phyloP scores from a whole-genome alignment of 2,113 vertebrate species.

The Triplophysa dalaica region DNA sequence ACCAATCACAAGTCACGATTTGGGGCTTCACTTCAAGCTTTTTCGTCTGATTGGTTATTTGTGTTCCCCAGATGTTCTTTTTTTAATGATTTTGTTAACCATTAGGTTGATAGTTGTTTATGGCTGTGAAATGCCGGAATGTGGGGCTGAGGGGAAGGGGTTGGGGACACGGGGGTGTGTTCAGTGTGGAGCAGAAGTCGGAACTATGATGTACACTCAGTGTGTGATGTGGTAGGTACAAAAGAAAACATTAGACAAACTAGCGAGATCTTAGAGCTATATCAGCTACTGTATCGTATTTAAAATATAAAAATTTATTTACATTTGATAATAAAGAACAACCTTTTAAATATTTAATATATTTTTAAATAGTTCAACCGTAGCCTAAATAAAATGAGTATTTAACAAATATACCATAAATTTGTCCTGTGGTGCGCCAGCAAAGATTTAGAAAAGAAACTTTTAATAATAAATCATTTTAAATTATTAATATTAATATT shows the following conservation, averaged over 20 bases:
- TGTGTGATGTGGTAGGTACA: background rate
- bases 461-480: too few relatives aligned
- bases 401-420: too few relatives aligned
- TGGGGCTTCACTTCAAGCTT: constrained; percentile 32
- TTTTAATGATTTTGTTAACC: constrained; percentile 78
- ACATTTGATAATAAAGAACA: too few relatives aligned
- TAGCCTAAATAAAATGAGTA: too few relatives aligned
- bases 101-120: constrained; percentile 82
- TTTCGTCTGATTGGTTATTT: constrained; percentile 62
- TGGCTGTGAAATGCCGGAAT: constrained; percentile 80
- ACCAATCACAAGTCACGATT: constrained; percentile 62
- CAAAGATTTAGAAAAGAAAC: too few relatives aligned
- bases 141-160: constrained; percentile 48
- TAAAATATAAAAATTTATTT: too few relatives aligned
- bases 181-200: background rate
- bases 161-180: constrained; percentile 28
- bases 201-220: background rate
- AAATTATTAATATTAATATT: too few relatives aligned
- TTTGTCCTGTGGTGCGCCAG: too few relatives aligned
- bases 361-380: too few relatives aligned
- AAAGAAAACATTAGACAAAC: constrained; percentile 34
- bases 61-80: constrained; percentile 72
- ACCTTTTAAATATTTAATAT: too few relatives aligned
- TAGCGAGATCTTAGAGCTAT: background rate
- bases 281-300: too few relatives aligned